Conservation (phyloP, 2,888 invertebrate species). For the Netelia melanura region DNA sequence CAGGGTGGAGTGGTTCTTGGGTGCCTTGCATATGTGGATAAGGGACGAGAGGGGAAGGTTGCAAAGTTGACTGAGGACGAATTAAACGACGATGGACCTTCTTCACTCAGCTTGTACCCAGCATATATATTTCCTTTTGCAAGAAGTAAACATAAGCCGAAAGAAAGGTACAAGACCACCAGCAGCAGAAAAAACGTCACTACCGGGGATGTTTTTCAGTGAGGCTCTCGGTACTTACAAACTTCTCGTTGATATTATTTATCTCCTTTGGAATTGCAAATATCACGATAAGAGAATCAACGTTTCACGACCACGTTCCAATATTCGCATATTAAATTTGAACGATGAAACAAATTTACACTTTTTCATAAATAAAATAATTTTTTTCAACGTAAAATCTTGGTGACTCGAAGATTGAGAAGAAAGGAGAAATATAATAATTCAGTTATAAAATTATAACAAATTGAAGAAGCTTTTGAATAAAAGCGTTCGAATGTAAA, state of each 20-base stretch:
- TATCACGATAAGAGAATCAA: neutral
- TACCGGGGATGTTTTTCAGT: constrained; percentile 1
- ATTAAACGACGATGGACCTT: constrained; percentile 63
- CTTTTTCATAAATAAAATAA: too few relatives aligned
- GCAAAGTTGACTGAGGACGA: constrained; percentile 51
- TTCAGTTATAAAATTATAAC: too few relatives aligned
- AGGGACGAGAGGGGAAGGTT: constrained; percentile 33
- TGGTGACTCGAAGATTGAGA: too few relatives aligned
- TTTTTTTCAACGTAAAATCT: too few relatives aligned
- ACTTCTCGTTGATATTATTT: neutral
- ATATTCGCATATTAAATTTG: neutral
- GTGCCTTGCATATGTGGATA: constrained; percentile 59
- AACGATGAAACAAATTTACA: neutral
- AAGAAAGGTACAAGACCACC: constrained; percentile 15
- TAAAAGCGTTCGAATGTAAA: too few relatives aligned
- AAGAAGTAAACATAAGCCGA: constrained; percentile 19
- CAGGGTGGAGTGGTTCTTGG: constrained; percentile 49
- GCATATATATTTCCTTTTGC: constrained; percentile 31
- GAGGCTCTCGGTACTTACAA: constrained; percentile 26
- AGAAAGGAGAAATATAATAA: too few relatives aligned
- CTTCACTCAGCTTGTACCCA: constrained; percentile 5
- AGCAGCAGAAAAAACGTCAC: constrained; percentile 10
- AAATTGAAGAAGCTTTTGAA: too few relatives aligned
- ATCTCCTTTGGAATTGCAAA: neutral
- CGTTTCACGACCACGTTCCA: neutral